Evolutionary conservation across 2,797 vertebrate genomes (phyloP).

Genomic region (Natrix natrix): DNA sequence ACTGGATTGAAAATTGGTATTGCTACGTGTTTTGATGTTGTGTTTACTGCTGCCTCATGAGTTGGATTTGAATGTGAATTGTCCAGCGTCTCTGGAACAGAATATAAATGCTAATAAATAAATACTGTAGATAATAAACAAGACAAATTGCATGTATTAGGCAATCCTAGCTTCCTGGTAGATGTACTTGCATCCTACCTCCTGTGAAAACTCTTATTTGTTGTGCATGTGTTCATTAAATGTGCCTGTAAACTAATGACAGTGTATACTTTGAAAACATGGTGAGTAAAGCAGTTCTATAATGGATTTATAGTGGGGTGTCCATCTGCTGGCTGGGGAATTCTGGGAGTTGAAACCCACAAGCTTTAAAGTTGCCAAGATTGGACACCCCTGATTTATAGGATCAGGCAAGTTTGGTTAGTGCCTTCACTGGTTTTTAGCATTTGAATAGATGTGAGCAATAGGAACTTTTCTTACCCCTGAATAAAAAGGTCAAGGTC

Average conservation of each 20-base stretch:
- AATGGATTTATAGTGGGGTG: neutral
- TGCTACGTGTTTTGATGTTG: neutral
- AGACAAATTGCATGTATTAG: neutral
- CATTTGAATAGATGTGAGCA: neutral
- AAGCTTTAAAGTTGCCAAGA: neutral
- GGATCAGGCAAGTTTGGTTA: neutral
- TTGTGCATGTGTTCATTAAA: neutral
- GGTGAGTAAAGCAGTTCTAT: neutral
- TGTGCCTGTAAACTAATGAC: neutral
- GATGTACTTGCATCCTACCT: neutral
- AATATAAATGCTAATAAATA: neutral
- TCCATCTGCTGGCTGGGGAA: neutral
- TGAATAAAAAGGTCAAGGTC: neutral
- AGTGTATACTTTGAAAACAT: neutral
- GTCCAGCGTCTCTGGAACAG: neutral
- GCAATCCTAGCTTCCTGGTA: neutral
- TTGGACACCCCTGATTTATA: neutral
- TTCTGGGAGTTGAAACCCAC: neutral
- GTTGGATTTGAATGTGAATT: neutral
- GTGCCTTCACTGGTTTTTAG: neutral
- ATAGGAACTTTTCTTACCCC: neutral
- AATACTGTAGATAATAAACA: neutral
- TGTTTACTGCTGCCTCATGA: neutral
- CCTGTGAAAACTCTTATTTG: neutral
- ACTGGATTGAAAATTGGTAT: neutral